Evolutionary conservation across 1,140 invertebrate species (phyloP), one percentile per base, ranked within the genome.

Genomic region (Pseudomyrmex gracilis): DNA sequence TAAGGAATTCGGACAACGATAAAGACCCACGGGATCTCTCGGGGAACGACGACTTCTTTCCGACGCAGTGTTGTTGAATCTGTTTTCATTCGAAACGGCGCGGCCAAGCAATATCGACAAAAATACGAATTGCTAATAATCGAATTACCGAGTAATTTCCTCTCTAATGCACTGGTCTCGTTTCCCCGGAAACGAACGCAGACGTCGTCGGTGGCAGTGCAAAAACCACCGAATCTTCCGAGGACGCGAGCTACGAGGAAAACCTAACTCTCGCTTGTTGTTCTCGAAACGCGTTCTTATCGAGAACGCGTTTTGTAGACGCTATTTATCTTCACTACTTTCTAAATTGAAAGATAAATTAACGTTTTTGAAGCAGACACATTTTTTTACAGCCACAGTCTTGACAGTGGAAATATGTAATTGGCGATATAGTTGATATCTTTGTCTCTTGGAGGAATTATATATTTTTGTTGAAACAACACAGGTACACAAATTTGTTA

Each of bases 111-210:
- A 34, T 34, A 34, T 34, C 34, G 34, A 47, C 53, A 73, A 87
- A 91, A 90, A 90, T 86, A 49, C 53, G 34, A 34, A 34, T 34
- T 5, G 34, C 34, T 70, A 73, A 90, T n/a, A 90, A 90, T 89
- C 80, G 66, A 90, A 90, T 91, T 90, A 83, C 64, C 87, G 67
- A 86, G 85, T 90, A 90, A 91, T 92, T 92, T 91, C 87, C 90
- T 80, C 78, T 64, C 89, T 91, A 92, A 92, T 91, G 85, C 84
- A 86, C 66, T 61, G 60, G 64, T 55, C 55, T 82, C 24, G 84
- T 60, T 82, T 51, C 53, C 76, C 77, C 85, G 89, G 87, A 90
- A 88, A 85, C 82, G 57, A 67, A 58, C 51, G 22, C 53, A 78
- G 84, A 68, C 24, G 58, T 70, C 55, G 73, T 70, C 55, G 73